Evolutionary conservation across 2,888 invertebrate genomes (phyloP), one percentile per base, ranked within the genome.

Genomic region (Philaethria dido): DNA sequence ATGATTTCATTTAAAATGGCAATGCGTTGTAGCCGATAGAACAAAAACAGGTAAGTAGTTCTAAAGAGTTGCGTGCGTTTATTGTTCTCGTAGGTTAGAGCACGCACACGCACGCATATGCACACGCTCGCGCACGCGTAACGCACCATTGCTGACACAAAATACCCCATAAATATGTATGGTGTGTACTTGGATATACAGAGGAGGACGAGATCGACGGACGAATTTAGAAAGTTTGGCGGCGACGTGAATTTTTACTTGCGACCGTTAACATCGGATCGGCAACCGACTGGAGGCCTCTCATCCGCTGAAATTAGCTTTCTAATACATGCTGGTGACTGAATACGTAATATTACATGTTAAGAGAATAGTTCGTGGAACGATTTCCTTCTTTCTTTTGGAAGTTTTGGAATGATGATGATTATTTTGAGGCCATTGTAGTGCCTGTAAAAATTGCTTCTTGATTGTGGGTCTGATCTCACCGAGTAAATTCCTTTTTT

Each of bases 111-210:
- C n/a, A n/a, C n/a, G n/a, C n/a, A n/a, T n/a, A n/a, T n/a, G n/a
- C n/a, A n/a, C n/a, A n/a, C n/a, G 36, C 55, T 39, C 55, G 36
- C 47, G 22, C 36, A 36, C 33, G 48, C 48, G 68, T 62, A 50
- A 45, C 62, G 50, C 50, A 54, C 50, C 60, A 48, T 59, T 64
- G 39, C 42, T 47, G 54, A 57, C 47, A 57, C 62, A 60, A 70
- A 69, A 66, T 70, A 66, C 60, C 69, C 71, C 62, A 74, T 74
- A 73, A 75, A 73, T 74, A 75, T 75, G 75, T 75, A 74, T 50
- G 25, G 25, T 25, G n/a, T 25, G 25, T 29, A 20, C 22, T 50
- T 42, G 60, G 54, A 59, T n/a, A n/a, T n/a, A 42, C 67, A 52
- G 64, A n/a, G 55, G 2, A 1, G 44, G 33, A 44, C 55, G 25